Base-by-base conservation (phyloP, 2,797 vertebrate species). In the Borostomias antarcticus region DNA sequence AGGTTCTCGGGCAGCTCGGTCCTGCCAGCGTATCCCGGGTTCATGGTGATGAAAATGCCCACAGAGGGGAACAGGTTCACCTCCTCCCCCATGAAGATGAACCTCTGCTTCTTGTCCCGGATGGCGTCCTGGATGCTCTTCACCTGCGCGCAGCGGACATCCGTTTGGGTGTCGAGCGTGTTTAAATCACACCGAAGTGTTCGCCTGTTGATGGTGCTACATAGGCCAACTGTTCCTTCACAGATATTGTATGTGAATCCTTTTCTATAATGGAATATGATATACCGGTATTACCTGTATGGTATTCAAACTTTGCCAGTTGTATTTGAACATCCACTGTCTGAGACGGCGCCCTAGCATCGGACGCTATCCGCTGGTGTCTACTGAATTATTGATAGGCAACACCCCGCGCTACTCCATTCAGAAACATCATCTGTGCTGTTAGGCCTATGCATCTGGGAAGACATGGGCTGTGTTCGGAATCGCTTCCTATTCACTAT, bases 1-100 rank as follows among this genome's bases (percentile, higher is more conserved):
- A 99, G 94, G 75, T 99, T 99, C 85, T 99, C 98, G 0, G 98
- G 98, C 2, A 99, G 92, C 80, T 98, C 97, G 0, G 98, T 96
- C 68, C 98, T 91, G 15, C 98, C 97, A 0, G 97, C 96, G 0
- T 98, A 99, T 13, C 98, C 96, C 0, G 96, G 98, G 77, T 99
- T 99, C 98, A 98, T 98, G 1, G 98, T 99, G 88, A 99, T 98
- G 83, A 99, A 99, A 88, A 98, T 98, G 1, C 97, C 97, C 1
- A 98, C 96, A 0, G 96, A 93, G 0, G 94, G 89, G n/a, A 94
- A 88, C 45, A 99, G 90, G 50, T 80, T 93, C 66, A 99, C 95
- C 37, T 98, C 95, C 76, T 99, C 95, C 3, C 96, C 96, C 81
- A 97, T 94, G 78, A 98, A 98, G 89, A 77, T 94, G 83, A 99